phyloP scores from a whole-genome alignment of 2,113 vertebrate genomes.

The Myotis yumanensis region DNA sequence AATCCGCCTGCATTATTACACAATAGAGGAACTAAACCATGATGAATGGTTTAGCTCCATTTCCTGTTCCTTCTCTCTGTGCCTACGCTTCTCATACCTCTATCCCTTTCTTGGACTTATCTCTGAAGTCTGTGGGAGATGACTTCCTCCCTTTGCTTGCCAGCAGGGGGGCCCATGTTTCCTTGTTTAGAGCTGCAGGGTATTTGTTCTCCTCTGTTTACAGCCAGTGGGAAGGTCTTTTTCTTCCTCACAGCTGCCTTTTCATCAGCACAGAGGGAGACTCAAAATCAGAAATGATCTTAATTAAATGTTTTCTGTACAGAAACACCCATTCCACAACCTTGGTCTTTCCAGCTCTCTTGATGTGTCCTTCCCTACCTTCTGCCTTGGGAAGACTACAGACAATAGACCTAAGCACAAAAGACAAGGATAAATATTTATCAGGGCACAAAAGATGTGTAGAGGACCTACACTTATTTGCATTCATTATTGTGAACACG shows the following conservation, averaged over 20 bases:
- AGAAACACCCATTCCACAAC: slow-evolving; percentile 59
- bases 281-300: slow-evolving; percentile 79
- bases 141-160: slow-evolving; percentile 7
- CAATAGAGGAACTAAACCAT: not conserved
- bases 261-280: slow-evolving; percentile 58
- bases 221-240: not conserved
- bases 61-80: not conserved
- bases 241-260: slow-evolving; percentile 59
- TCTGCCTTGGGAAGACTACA: not conserved
- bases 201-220: slow-evolving; percentile 47
- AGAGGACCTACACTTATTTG: slow-evolving; percentile 9
- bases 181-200: not conserved
- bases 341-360: not conserved
- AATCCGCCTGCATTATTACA: not conserved
- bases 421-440: slow-evolving; percentile 45
- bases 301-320: slow-evolving; percentile 86
- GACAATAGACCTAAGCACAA: not conserved
- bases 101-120: slow-evolving; percentile 10
- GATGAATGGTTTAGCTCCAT: not conserved
- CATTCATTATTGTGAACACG: not conserved
- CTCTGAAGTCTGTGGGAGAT: slow-evolving; percentile 29
- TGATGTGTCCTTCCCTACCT: not conserved
- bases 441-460: not conserved
- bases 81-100: not conserved
- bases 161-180: not conserved